Percentiles rank a stretch among this genome's conserved stretches.
phyloP scores from a whole-genome alignment of 2,797 vertebrate genomes.

The Peromyscus attwateri region DNA sequence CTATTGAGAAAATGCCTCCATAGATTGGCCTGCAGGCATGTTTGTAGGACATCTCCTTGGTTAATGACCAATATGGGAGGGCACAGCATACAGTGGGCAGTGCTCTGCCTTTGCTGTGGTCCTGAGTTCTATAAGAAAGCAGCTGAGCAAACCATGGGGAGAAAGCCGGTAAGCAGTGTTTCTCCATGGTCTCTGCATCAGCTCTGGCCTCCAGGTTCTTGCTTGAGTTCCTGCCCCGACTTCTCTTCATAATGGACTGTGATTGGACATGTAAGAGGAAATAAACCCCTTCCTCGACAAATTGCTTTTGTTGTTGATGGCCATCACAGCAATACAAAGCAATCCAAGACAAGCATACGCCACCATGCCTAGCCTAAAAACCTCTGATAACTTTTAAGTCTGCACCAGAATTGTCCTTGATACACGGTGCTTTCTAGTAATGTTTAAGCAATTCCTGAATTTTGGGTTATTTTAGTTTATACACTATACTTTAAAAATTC shows the following conservation, averaged over 20 bases:
- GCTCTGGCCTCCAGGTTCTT: not conserved
- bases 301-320: not conserved
- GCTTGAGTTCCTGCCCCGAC: not conserved
- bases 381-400: not conserved
- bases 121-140: too few species aligned
- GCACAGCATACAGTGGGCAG: too few species aligned
- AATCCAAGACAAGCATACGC: not conserved
- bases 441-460: not conserved
- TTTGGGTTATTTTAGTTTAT: slow-evolving; percentile 21
- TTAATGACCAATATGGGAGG: too few species aligned
- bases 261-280: not conserved
- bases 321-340: not conserved
- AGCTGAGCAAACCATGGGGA: not conserved
- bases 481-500: not conserved
- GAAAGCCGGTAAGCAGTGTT: not conserved
- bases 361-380: not conserved
- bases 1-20: not conserved
- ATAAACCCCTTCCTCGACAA: not conserved
- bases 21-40: not conserved
- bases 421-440: not conserved
- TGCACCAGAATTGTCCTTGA: not conserved
- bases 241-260: not conserved
- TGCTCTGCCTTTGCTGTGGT: too few species aligned
- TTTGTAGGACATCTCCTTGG: too few species aligned
- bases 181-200: not conserved